Percentiles rank a stretch among this genome's conserved stretches.
Evolutionary conservation across 2,113 vertebrate species (phyloP).

Genomic region (Pandion haliaetus): DNA sequence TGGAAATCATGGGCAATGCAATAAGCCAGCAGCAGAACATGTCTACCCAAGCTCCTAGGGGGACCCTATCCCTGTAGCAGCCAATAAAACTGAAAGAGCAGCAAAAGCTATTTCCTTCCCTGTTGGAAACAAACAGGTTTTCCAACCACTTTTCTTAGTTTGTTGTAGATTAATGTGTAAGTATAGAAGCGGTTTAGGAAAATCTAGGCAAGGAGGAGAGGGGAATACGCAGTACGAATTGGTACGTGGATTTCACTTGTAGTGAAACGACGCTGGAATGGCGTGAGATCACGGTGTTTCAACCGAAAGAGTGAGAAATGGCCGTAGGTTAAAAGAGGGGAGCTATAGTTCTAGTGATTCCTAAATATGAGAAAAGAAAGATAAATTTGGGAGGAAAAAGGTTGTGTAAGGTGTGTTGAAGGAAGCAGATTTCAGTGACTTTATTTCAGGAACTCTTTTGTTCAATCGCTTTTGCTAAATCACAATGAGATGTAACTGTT

Average conservation of each 20-base stretch:
- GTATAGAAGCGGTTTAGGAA: not conserved
- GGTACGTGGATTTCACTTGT: not conserved
- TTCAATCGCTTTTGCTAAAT: not conserved
- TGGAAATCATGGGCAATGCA: not conserved
- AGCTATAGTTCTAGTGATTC: not conserved
- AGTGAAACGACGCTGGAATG: not conserved
- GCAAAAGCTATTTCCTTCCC: not conserved
- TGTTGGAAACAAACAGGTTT: not conserved
- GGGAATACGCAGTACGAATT: not conserved
- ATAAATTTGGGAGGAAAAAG: not conserved
- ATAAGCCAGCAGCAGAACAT: not conserved
- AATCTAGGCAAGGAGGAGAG: not conserved
- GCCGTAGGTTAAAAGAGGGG: not conserved
- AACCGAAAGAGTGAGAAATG: not conserved
- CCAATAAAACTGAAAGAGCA: not conserved
- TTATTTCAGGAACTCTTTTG: not conserved
- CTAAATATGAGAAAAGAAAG: not conserved
- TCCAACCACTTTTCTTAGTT: not conserved
- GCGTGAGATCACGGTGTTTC: not conserved
- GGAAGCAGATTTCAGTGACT: not conserved
- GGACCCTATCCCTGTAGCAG: not conserved
- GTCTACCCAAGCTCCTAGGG: not conserved
- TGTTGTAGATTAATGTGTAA: not conserved
- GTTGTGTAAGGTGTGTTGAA: not conserved
- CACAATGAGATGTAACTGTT: accelerated